phyloP scores from a whole-genome alignment of 2,113 vertebrate genomes.

The Gnathonemus echidnorhynchus region DNA sequence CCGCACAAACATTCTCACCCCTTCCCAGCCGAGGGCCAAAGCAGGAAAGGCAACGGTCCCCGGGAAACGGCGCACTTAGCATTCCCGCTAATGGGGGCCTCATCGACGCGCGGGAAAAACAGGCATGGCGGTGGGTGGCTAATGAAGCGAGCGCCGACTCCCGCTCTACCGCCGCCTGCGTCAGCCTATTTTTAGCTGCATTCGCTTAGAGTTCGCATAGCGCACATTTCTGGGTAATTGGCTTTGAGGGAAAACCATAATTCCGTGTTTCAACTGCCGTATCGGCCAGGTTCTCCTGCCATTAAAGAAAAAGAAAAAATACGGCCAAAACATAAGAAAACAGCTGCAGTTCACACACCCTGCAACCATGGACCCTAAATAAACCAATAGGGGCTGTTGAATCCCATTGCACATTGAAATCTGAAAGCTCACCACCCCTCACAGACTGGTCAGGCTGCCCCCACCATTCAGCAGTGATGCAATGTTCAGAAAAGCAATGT shows the following conservation, averaged over 20 bases:
- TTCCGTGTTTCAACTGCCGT: background rate
- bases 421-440: background rate
- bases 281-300: background rate
- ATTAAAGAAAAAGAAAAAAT: background rate
- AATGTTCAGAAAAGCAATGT: background rate
- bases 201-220: conserved; percentile 36
- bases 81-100: background rate
- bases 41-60: background rate
- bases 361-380: background rate
- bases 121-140: conserved; percentile 6
- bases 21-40: background rate
- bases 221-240: conserved; percentile 43
- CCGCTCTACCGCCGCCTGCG: conserved; percentile 14
- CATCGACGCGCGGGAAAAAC: background rate
- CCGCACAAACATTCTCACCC: background rate
- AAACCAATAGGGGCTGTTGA: background rate
- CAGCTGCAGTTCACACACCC: background rate
- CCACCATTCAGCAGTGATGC: background rate
- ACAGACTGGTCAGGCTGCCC: background rate
- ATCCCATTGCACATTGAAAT: background rate
- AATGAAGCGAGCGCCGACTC: conserved; percentile 17
- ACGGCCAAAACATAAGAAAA: background rate
- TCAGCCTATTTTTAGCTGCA: conserved; percentile 37
- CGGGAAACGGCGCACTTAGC: background rate
- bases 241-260: conserved; percentile 21